Evolutionary conservation across 2,113 vertebrate genomes (phyloP).

Genomic region (western clawed frog (Xenopus tropicalis)): DNA sequence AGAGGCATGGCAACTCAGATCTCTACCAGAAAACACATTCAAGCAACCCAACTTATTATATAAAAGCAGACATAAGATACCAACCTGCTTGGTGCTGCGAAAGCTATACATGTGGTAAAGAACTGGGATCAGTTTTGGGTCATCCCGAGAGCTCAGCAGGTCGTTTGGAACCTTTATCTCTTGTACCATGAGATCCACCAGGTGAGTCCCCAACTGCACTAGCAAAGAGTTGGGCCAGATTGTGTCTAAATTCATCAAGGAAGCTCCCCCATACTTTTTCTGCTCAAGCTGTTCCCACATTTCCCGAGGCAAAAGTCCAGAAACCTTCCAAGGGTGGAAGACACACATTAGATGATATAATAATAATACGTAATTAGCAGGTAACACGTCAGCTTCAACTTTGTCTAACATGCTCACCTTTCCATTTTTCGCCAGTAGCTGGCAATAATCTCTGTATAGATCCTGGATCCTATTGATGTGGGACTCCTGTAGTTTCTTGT

Average conservation of each 20-base stretch:
- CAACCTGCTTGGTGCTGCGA: conserved; percentile 79
- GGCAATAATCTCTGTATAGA: conserved; percentile 70
- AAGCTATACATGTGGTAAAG: conserved; percentile 94
- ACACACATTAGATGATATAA: background rate
- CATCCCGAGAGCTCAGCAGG: conserved; percentile 51
- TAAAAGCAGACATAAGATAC: background rate
- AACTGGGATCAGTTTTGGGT: conserved; percentile 68
- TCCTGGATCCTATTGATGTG: conserved; percentile 64
- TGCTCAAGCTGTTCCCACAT: conserved; percentile 73
- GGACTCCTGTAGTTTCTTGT: conserved; percentile 60
- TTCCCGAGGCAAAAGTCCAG: conserved; percentile 72
- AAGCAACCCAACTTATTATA: no score
- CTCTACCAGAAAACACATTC: no score
- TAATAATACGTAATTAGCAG: no score
- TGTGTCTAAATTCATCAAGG: conserved; percentile 55
- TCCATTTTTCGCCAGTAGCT: conserved; percentile 75
- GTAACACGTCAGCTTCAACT: no score
- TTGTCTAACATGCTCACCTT: conserved; percentile 60
- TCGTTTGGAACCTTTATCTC: conserved; percentile 71
- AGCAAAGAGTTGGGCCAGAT: conserved; percentile 69
- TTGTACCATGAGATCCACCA: conserved; percentile 84
- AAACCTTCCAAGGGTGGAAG: background rate
- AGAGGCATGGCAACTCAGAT: no score
- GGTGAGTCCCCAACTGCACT: conserved; percentile 75
- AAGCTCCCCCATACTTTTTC: conserved; percentile 59